Base-by-base conservation (phyloP, 2,797 vertebrate genomes). In the Acanthurus leucopareius region DNA sequence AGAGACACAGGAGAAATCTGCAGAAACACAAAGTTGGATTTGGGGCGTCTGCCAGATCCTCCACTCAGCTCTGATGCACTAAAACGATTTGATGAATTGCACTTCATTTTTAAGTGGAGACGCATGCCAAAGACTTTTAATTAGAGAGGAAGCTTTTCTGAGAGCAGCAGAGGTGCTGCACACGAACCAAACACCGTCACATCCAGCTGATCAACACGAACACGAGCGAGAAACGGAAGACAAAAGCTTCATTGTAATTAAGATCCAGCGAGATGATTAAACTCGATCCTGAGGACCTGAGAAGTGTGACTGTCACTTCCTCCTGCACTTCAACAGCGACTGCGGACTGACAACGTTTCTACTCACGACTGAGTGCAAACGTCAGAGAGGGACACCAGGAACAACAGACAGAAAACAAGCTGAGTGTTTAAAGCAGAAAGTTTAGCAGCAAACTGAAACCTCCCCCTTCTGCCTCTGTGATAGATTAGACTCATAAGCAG, bases 401-500 rank as follows among this genome's bases (percentile, higher is more conserved):
- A 35, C 28, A 38, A 19, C 56, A 35, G 11, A 53, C 57, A 45
- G 54, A 56, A 5, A n/a, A 59, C 49, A 20, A 22, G 17, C 19
- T 1, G 62, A 16, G 16, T 20, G 66, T 40, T 20, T 42, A 15
- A 74, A 57, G 3, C n/a, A 20, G 14, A 10, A 57, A 20, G 38
- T 49, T 13, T 71, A 71, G 60, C 82, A 51, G 77, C 13, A 14
- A 45, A n/a, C 77, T 56, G 73, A 32, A n/a, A 5, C 53, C 56
- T 64, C 49, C 40, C 1, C 35, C 15, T 49, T 2, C 10, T 20
- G 7, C 22, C 28, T 48, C 35, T n/a, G 2, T 61, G 80, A 83
- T 54, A 63, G 86, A 90, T 85, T 77, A 69, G 64, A 80, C 20
- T 60, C 75, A 77, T 81, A 77, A 83, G 73, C 16, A 1, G 20